Evolutionary conservation across 1,140 invertebrate species (phyloP).

Genomic region (Aphelinus certus): DNA sequence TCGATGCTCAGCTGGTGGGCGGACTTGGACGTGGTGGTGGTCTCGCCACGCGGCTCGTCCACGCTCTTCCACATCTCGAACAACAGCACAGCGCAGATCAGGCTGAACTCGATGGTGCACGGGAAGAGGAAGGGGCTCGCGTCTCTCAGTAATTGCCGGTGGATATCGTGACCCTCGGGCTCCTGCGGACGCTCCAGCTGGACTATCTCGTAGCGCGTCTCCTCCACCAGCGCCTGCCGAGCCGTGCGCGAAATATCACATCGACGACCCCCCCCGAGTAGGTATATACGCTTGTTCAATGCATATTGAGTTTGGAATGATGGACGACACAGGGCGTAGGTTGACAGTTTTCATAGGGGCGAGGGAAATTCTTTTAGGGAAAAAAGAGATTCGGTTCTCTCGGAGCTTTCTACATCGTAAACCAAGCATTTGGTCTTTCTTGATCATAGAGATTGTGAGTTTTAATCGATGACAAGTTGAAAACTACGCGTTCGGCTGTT

Average conservation of each 20-base stretch:
- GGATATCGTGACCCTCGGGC: conserved; percentile 64
- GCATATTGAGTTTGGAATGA: too few relatives aligned
- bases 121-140: conserved; percentile 88
- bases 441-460: too few relatives aligned
- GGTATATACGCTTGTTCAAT: too few relatives aligned
- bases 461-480: too few relatives aligned
- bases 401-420: too few relatives aligned
- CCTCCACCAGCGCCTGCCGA: conserved; percentile 73
- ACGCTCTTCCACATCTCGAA: conserved; percentile 86
- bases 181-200: conserved; percentile 64
- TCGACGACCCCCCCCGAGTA: too few relatives aligned
- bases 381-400: background rate
- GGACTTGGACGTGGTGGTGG: conserved; percentile 62
- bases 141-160: conserved; percentile 76
- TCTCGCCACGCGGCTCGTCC: conserved; percentile 54
- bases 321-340: too few relatives aligned
- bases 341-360: too few relatives aligned
- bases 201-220: conserved; percentile 82
- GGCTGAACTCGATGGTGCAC: conserved; percentile 88
- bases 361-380: background rate
- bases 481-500: too few relatives aligned
- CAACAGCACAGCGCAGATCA: conserved; percentile 85
- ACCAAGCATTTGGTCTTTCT: too few relatives aligned
- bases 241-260: background rate
- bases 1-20: conserved; percentile 87